Percentiles rank a stretch among this genome's conserved stretches.
Conservation (phyloP, 2,113 vertebrate species). For the Pteruthius melanotis region DNA sequence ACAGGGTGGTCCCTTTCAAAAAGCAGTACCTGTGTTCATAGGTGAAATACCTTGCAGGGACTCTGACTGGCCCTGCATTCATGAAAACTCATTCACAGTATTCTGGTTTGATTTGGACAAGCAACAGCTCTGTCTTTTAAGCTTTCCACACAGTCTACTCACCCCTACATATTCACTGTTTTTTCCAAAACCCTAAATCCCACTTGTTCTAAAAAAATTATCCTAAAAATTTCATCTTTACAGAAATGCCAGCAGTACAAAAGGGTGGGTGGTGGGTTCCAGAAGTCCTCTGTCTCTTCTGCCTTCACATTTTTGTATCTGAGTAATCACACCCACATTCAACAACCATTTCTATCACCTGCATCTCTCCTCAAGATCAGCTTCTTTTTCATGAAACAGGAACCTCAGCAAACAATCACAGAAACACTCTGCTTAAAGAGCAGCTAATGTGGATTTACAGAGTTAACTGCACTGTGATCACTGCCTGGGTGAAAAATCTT, state of each 20-base stretch:
- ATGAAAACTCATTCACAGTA: background rate
- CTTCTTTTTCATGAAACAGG: background rate
- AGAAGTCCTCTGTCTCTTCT: background rate
- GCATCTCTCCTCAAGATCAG: background rate
- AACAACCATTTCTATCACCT: background rate
- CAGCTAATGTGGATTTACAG: background rate
- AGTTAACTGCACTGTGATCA: background rate
- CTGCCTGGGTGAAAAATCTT: background rate
- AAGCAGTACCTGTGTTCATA: background rate
- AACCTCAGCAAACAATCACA: background rate
- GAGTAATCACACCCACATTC: background rate
- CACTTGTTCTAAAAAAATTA: background rate
- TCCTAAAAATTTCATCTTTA: background rate
- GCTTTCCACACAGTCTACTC: accelerated
- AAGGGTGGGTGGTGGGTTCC: background rate
- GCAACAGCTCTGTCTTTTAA: background rate
- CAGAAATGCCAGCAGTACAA: background rate
- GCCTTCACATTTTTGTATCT: background rate
- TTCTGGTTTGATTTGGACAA: background rate
- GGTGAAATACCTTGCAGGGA: background rate
- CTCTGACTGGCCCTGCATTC: background rate
- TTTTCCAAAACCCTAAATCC: background rate
- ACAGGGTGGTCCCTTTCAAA: background rate
- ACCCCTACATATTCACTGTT: background rate
- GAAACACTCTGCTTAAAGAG: background rate